Percentiles rank a stretch among this genome's conserved stretches.
Evolutionary conservation across 2,888 invertebrate species (phyloP).

Genomic region (Leptura quadrifasciata): DNA sequence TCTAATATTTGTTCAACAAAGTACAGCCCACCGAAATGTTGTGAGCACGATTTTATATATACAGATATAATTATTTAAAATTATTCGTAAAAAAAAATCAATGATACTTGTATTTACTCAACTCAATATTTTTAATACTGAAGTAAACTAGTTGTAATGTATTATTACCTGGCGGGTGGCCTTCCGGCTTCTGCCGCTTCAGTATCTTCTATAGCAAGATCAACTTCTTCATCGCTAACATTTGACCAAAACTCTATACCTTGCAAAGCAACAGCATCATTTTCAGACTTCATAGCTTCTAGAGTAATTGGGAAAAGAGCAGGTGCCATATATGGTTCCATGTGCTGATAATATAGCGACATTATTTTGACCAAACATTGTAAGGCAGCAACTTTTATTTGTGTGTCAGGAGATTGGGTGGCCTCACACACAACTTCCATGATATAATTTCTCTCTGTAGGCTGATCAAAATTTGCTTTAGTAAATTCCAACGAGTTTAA

Average conservation of each 20-base stretch:
- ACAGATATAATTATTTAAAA: too few relatives aligned
- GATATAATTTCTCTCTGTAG: constrained; percentile 97
- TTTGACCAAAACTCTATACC: constrained; percentile 99
- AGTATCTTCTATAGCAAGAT: constrained; percentile 93
- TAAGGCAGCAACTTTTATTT: constrained; percentile 94
- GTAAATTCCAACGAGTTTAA: constrained; percentile 99
- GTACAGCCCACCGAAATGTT: too few relatives aligned
- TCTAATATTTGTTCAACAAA: too few relatives aligned
- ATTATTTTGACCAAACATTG: constrained; percentile 99
- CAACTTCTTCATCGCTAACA: constrained; percentile 99
- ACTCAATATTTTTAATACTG: too few relatives aligned
- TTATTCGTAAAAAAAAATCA: too few relatives aligned
- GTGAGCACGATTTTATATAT: too few relatives aligned
- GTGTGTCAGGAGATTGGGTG: constrained; percentile 93
- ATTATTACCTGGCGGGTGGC: constrained; percentile 82
- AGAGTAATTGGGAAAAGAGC: constrained; percentile 98
- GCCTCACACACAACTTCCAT: constrained; percentile 99
- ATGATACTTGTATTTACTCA: too few relatives aligned
- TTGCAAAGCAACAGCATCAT: constrained; percentile 96
- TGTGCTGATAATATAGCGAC: constrained; percentile 98
- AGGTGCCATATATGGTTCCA: constrained; percentile 99
- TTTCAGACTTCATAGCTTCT: constrained; percentile 98
- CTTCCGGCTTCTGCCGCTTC: constrained; percentile 96
- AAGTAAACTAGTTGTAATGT: background rate
- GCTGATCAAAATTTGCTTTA: constrained; percentile 97